These are phyloP conservation scores for Malacoctenus gilli DNA, from an alignment of 2,797 vertebrate species.

Conservation along the genomic window DNA sequence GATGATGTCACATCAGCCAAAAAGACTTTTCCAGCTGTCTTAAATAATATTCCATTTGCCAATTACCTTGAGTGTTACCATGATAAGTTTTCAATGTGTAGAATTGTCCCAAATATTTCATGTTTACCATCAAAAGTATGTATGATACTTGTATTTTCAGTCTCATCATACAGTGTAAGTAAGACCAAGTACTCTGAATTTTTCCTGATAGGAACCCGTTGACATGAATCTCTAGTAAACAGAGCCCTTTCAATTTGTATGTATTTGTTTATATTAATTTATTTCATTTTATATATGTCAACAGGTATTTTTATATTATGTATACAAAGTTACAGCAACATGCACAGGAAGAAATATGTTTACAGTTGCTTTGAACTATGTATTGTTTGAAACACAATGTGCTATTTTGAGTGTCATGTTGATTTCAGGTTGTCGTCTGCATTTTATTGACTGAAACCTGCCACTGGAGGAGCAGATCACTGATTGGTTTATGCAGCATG, in stretches of 20 bases:
- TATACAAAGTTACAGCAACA: conserved; percentile 66
- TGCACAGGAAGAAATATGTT: conserved; percentile 76
- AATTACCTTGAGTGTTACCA: conserved; percentile 68
- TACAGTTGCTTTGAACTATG: conserved; percentile 75
- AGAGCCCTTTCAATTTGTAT: conserved; percentile 50
- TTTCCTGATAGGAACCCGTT: conserved; percentile 24
- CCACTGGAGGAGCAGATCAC: conserved; percentile 24
- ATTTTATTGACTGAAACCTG: conserved; percentile 47
- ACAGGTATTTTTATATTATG: conserved; percentile 77
- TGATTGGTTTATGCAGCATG: conserved; percentile 32
- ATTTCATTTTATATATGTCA: conserved; percentile 75
- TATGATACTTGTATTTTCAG: conserved; percentile 44
- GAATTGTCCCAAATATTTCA: conserved; percentile 39
- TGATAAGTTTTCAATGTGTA: conserved; percentile 51
- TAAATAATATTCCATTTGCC: conserved; percentile 77
- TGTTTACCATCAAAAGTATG: conserved; percentile 51
- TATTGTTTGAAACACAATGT: conserved; percentile 65
- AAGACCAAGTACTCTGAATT: conserved; percentile 19
- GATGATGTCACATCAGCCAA: conserved; percentile 65
- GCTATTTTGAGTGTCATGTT: conserved; percentile 61
- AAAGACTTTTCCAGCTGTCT: conserved; percentile 65
- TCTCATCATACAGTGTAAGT: conserved; percentile 36
- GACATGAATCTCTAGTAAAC: conserved; percentile 48
- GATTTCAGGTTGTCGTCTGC: conserved; percentile 52
- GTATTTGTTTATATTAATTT: conserved; percentile 76